Evolutionary conservation across 2,888 invertebrate species (phyloP).

Genomic region (Macrophya alboannulata): DNA sequence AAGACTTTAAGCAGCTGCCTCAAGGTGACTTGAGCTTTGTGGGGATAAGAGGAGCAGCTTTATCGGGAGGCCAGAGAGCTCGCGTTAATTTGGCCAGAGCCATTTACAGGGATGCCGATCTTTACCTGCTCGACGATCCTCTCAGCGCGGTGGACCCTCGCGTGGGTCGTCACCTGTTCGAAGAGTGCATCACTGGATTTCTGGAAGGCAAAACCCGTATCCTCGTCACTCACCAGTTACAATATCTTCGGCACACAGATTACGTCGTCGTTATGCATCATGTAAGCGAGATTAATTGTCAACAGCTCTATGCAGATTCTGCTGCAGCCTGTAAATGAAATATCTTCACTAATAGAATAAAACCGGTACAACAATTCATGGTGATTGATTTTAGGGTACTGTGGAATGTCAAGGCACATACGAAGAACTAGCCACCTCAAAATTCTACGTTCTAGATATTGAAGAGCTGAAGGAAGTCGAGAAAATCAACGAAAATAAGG

Average conservation of each 20-base stretch:
- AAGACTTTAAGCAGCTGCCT: slow-evolving; percentile 84
- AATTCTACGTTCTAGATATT: no score
- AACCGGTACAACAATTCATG: no score
- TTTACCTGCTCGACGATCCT: slow-evolving; percentile 90
- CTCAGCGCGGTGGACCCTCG: slow-evolving; percentile 90
- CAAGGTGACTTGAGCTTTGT: slow-evolving; percentile 87
- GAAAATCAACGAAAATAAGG: no score
- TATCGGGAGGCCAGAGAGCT: slow-evolving; percentile 89
- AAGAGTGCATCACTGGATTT: slow-evolving; percentile 86
- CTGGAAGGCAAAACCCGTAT: slow-evolving; percentile 87
- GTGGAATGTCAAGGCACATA: slow-evolving; percentile 76
- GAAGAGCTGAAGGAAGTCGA: no score
- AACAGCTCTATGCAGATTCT: background rate
- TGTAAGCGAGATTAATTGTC: slow-evolving; percentile 64
- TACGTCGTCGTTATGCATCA: slow-evolving; percentile 73
- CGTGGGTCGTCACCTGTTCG: slow-evolving; percentile 89
- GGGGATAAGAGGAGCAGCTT: slow-evolving; percentile 88
- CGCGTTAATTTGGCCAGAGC: slow-evolving; percentile 85
- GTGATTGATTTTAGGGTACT: slow-evolving; percentile 70
- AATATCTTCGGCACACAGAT: slow-evolving; percentile 83
- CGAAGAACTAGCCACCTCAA: slow-evolving; percentile 72
- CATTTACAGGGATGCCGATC: slow-evolving; percentile 83
- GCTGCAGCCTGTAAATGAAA: no score
- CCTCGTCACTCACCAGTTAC: slow-evolving; percentile 89
- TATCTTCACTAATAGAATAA: no score